Evolutionary conservation across 2,888 invertebrate genomes (phyloP).

Genomic region (Malacosoma neustria): DNA sequence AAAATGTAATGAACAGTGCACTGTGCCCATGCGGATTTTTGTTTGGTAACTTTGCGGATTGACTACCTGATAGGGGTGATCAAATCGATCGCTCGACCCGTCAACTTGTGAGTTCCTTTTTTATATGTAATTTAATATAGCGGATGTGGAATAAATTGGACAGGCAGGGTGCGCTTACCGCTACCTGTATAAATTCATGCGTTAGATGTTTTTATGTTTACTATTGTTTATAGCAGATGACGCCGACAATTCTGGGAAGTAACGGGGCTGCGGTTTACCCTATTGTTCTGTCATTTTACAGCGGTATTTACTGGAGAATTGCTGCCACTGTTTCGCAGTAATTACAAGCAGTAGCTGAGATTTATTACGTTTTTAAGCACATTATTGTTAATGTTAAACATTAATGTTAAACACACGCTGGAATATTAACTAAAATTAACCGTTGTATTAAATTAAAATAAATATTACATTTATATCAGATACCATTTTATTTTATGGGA

Average conservation of each 20-base stretch:
- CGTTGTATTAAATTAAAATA: too few relatives aligned
- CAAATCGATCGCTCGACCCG: conserved; percentile 52
- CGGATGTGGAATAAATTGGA: conserved; percentile 73
- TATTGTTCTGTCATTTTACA: conserved; percentile 48
- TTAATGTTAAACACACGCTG: conserved; percentile 12
- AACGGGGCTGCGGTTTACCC: conserved; percentile 48
- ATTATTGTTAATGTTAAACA: conserved; percentile 14
- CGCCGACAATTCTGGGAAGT: conserved; percentile 49
- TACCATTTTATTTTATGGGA: too few relatives aligned
- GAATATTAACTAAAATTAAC: neutral
- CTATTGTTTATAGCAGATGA: conserved; percentile 44
- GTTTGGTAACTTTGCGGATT: conserved; percentile 56
- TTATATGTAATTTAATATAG: conserved; percentile 60
- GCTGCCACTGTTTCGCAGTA: conserved; percentile 59
- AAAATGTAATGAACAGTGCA: conserved; percentile 57
- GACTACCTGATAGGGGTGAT: conserved; percentile 60
- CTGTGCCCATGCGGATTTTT: neutral
- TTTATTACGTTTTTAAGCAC: conserved; percentile 7
- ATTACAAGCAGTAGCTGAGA: conserved; percentile 33
- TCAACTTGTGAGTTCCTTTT: conserved; percentile 64
- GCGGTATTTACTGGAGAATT: conserved; percentile 41
- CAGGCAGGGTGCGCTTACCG: conserved; percentile 63
- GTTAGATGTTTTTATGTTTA: conserved; percentile 30
- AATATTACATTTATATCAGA: too few relatives aligned
- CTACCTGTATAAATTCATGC: conserved; percentile 63